Evolutionary conservation across 2,888 invertebrate species (phyloP).

Genomic region (Pammene fasciana): DNA sequence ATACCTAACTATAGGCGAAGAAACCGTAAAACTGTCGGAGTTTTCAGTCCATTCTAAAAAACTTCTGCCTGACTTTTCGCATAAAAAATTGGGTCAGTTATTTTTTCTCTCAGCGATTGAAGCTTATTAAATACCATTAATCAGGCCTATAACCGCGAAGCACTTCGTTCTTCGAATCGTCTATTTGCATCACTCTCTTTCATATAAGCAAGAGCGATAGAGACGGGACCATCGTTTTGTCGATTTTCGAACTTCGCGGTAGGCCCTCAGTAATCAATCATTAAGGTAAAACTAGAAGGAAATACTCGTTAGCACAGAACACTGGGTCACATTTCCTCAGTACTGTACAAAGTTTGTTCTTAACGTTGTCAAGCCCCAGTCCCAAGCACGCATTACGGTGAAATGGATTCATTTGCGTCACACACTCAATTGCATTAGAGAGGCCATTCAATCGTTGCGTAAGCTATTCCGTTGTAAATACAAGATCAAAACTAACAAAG

Average conservation of each 20-base stretch:
- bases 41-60: not conserved
- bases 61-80: no score
- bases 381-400: constrained; percentile 43
- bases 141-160: no score
- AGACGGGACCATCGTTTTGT: no score
- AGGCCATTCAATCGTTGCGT: constrained; percentile 59
- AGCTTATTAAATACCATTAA: no score
- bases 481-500: constrained; percentile 43
- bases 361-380: constrained; percentile 22
- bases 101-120: no score
- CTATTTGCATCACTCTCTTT: no score
- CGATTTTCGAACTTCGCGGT: no score
- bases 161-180: no score
- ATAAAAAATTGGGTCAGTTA: no score
- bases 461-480: constrained; percentile 47
- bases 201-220: no score
- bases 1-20: not conserved
- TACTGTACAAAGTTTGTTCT: not conserved
- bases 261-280: no score
- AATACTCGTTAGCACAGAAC: not conserved
- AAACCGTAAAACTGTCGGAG: not conserved
- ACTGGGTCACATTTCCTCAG: not conserved
- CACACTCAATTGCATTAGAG: constrained; percentile 64
- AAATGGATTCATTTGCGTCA: constrained; percentile 64
- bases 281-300: no score